Conservation (phyloP, 2,888 invertebrate genomes). For the Thecocarcelia acutangulata region DNA sequence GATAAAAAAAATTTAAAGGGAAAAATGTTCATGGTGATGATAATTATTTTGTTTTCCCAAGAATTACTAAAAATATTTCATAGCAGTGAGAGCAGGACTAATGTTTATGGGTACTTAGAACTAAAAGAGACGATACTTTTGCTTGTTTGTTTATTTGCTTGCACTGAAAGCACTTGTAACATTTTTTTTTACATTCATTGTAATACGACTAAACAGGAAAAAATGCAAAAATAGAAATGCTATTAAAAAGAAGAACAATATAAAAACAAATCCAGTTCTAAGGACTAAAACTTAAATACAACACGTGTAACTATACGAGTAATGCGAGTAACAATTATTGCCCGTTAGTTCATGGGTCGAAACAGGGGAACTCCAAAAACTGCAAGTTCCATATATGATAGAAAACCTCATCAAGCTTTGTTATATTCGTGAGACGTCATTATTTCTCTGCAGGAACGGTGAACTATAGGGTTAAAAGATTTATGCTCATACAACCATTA, state of each 20-base stretch:
- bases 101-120: not conserved
- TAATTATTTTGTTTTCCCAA: too few species aligned
- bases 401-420: too few species aligned
- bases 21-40: too few species aligned
- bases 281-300: slow-evolving; percentile 44
- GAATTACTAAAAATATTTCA: not conserved
- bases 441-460: too few species aligned
- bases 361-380: too few species aligned
- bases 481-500: too few species aligned
- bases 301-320: slow-evolving; percentile 21
- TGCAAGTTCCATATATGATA: not conserved
- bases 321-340: too few species aligned
- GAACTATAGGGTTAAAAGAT: too few species aligned
- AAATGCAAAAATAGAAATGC: not conserved
- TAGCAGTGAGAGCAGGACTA: not conserved
- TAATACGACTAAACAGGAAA: not conserved
- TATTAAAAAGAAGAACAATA: slow-evolving; percentile 5
- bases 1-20: too few species aligned
- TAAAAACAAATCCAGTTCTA: not conserved
- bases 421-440: too few species aligned
- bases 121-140: not conserved
- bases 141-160: not conserved
- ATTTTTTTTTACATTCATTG: slow-evolving; percentile 8
- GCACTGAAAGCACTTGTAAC: not conserved
- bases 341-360: too few species aligned